These are phyloP conservation scores for Drosophila subsilvestris DNA, from an alignment of 2,888 invertebrate species.

Conservation along the genomic window DNA sequence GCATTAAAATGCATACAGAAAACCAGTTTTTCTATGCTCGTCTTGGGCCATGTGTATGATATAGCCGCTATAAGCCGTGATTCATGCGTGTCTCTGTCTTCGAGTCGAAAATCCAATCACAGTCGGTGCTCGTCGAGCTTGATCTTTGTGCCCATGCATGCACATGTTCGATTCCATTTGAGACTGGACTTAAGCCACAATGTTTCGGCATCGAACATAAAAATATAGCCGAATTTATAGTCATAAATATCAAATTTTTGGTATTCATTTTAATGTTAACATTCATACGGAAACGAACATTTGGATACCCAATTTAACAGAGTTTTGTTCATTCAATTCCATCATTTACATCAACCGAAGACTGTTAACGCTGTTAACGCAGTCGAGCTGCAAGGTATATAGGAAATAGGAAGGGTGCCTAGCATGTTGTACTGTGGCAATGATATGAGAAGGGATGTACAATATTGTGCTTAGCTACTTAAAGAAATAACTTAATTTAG, in stretches of 20 bases:
- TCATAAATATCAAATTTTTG: not conserved
- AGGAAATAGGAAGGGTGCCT: not conserved
- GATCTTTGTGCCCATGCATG: slow-evolving; percentile 1
- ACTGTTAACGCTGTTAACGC: not conserved
- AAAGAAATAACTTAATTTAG: too few species aligned
- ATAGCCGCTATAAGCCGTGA: slow-evolving; percentile 60
- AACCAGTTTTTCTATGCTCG: slow-evolving; percentile 69
- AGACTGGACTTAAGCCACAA: not conserved
- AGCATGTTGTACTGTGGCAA: not conserved
- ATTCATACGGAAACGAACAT: not conserved
- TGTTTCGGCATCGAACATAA: not conserved
- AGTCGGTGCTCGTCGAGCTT: slow-evolving; percentile 39
- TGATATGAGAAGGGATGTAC: not conserved
- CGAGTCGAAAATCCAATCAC: slow-evolving; percentile 44
- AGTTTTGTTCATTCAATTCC: not conserved
- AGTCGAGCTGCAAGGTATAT: not conserved
- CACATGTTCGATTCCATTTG: not conserved
- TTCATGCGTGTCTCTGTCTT: slow-evolving; percentile 65
- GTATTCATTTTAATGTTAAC: not conserved
- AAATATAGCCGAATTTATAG: not conserved
- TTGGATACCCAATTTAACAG: not conserved
- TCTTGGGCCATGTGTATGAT: slow-evolving; percentile 21
- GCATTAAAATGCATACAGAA: slow-evolving; percentile 55
- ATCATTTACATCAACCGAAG: not conserved
- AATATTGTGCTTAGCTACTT: too few species aligned